Conservation (phyloP, 2,888 invertebrate species). For the Athalia rosae region DNA sequence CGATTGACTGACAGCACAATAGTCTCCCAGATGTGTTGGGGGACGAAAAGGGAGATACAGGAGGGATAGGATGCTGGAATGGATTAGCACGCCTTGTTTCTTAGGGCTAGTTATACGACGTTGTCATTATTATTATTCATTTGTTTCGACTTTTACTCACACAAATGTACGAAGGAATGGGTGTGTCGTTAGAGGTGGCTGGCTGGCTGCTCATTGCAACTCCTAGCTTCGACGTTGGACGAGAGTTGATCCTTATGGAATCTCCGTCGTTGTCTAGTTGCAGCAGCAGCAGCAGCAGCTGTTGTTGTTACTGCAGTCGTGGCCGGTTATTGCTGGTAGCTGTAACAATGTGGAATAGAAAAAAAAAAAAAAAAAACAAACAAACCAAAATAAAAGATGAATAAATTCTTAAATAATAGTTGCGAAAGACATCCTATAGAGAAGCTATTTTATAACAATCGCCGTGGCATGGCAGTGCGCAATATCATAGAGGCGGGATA, state of each 20-base stretch:
- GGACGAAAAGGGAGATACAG: conserved; percentile 9
- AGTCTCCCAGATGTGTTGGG: conserved; percentile 9
- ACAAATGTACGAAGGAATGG: conserved; percentile 26
- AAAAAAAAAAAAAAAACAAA: too few species aligned
- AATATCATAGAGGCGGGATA: not conserved
- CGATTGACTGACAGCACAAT: conserved; percentile 45
- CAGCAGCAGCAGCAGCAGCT: too few species aligned
- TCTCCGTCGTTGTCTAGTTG: conserved; percentile 1
- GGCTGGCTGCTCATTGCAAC: not conserved
- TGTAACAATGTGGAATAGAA: too few species aligned
- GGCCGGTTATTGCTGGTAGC: too few species aligned
- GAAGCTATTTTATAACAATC: not conserved
- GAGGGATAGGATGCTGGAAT: not conserved
- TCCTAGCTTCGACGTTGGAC: conserved; percentile 6
- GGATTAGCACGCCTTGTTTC: conserved; percentile 38
- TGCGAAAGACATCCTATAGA: conserved; percentile 21
- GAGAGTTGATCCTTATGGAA: conserved; percentile 5
- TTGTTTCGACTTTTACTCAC: conserved; percentile 29
- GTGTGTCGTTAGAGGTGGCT: conserved; percentile 27
- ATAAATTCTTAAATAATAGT: conserved; percentile 1
- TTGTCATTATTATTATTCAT: conserved; percentile 38
- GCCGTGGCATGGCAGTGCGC: not conserved
- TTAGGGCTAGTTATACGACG: conserved; percentile 16
- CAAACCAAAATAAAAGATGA: too few species aligned
- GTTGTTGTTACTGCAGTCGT: too few species aligned